phyloP scores from a whole-genome alignment of 2,113 vertebrate genomes.

The Zosterops borbonicus region DNA sequence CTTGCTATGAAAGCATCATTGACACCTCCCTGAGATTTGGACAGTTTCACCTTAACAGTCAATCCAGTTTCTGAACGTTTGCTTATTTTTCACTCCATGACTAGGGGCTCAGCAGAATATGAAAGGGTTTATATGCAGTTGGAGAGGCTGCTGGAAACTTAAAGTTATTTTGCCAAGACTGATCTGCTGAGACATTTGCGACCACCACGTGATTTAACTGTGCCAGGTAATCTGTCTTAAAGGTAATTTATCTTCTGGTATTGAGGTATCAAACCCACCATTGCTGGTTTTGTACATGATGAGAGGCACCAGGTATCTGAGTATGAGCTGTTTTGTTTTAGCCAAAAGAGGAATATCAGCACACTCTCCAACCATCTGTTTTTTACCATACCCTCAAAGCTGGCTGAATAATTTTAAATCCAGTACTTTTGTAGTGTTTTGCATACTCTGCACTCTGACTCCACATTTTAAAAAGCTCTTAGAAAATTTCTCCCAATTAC shows the following conservation, averaged over 20 bases:
- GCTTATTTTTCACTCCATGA: neutral
- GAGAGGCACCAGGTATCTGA: neutral
- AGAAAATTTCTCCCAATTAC: neutral
- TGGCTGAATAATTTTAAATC: neutral
- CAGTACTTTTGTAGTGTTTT: neutral
- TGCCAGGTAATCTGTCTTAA: neutral
- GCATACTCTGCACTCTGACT: neutral
- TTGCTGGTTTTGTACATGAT: neutral
- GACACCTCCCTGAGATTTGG: neutral
- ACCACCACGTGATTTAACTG: neutral
- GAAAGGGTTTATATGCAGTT: neutral
- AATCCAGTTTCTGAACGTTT: neutral
- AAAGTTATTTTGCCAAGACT: neutral
- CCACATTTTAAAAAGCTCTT: neutral
- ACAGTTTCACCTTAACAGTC: neutral
- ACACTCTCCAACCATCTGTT: conserved; percentile 26
- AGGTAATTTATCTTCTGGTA: neutral
- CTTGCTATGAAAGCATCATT: neutral
- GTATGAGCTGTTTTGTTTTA: neutral
- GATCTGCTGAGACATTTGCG: neutral
- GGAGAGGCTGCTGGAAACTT: conserved; percentile 9
- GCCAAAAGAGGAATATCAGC: neutral
- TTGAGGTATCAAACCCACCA: neutral
- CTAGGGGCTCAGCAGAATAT: neutral
- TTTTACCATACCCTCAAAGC: conserved; percentile 39